These are phyloP conservation scores for Protosalanx chinensis DNA, from an alignment of 2,797 vertebrate genomes.

Conservation along the genomic window DNA sequence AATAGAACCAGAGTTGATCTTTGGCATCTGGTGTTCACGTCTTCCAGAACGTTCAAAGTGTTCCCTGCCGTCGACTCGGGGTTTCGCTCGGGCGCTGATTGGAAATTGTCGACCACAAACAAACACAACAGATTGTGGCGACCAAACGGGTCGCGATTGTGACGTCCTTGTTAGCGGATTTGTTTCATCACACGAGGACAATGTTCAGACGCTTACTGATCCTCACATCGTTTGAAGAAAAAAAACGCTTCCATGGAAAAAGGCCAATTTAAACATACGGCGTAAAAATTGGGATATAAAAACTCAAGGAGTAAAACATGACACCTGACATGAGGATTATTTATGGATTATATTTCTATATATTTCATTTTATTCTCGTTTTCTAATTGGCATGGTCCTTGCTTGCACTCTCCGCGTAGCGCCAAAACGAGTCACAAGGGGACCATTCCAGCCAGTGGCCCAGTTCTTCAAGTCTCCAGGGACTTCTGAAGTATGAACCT, in stretches of 20 bases:
- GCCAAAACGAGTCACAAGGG: conserved; percentile 45
- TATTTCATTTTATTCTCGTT: conserved; percentile 52
- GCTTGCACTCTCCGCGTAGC: conserved; percentile 30
- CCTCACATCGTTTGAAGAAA: conserved; percentile 19
- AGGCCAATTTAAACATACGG: conserved; percentile 36
- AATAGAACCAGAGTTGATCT: not conserved
- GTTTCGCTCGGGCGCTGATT: no score
- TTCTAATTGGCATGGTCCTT: conserved; percentile 54
- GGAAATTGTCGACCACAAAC: not conserved
- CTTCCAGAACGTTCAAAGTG: not conserved
- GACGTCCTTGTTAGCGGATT: conserved; percentile 26
- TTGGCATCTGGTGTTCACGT: not conserved
- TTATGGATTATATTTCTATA: conserved; percentile 49
- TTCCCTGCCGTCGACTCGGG: no score
- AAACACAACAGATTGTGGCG: not conserved
- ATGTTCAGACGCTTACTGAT: not conserved
- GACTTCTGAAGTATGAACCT: conserved; percentile 50
- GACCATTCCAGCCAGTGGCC: conserved; percentile 45
- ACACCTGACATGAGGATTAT: conserved; percentile 46
- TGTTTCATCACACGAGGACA: conserved; percentile 14
- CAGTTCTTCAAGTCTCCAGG: conserved; percentile 39
- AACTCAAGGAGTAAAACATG: conserved; percentile 28
- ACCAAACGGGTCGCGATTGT: conserved; percentile 14
- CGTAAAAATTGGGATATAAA: conserved; percentile 36
- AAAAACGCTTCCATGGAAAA: not conserved